A percentile compares a stretch with the other conserved stretches of the same genome.
These are phyloP conservation scores for Labrus mixtus DNA, from an alignment of 2,113 vertebrate species.

Conservation along the genomic window DNA sequence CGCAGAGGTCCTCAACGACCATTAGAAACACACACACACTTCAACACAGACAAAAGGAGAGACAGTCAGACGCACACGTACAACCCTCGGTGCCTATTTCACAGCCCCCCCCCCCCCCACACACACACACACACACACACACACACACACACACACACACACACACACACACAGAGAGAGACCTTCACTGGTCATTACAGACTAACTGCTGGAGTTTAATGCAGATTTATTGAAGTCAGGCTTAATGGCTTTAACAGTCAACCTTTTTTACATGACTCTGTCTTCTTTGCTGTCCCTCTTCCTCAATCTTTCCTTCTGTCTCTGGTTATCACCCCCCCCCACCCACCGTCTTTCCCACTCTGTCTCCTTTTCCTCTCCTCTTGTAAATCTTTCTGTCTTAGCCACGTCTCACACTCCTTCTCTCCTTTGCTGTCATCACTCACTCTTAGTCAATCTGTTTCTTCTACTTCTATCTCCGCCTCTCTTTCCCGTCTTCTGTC, in stretches of 20 bases:
- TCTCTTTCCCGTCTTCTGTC: constrained; percentile 11
- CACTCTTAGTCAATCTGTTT: background rate
- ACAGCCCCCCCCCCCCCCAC: constrained; percentile 9
- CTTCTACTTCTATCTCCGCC: constrained; percentile 13
- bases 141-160: constrained; percentile 30
- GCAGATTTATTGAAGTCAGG: constrained; percentile 78
- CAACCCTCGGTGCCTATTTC: constrained; percentile 30
- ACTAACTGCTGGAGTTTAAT: constrained; percentile 72
- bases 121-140: constrained; percentile 28
- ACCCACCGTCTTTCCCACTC: background rate
- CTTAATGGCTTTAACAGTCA: constrained; percentile 75
- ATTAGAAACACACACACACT: constrained; percentile 19
- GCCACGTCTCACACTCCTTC: background rate
- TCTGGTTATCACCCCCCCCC: constrained; percentile 33
- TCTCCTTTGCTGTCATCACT: constrained; percentile 4
- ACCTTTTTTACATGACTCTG: constrained; percentile 25
- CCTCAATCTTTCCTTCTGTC: constrained; percentile 47
- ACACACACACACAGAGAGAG: constrained; percentile 41
- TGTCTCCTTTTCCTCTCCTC: background rate
- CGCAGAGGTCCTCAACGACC: constrained; percentile 53
- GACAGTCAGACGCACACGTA: constrained; percentile 24
- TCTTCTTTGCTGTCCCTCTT: constrained; percentile 49
- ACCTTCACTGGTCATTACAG: constrained; percentile 62
- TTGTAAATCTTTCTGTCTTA: constrained; percentile 5
- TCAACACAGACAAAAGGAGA: constrained; percentile 27